Evolutionary conservation across 2,113 vertebrate genomes (phyloP).

Genomic region (Seriola rivoliana): DNA sequence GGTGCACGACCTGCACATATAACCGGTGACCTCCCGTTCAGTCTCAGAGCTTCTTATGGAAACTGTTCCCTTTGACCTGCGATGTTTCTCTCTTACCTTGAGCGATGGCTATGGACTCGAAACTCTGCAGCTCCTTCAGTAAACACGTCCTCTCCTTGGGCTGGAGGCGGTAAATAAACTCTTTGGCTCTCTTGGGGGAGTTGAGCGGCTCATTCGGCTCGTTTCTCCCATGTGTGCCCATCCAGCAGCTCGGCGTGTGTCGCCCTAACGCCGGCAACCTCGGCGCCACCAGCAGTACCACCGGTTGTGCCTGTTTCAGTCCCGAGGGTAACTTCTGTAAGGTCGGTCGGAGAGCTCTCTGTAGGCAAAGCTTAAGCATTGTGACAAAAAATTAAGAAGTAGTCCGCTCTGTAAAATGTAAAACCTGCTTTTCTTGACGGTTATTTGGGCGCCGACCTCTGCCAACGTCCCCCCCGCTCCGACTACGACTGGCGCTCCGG

Average conservation of each 20-base stretch:
- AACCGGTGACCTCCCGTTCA: too few species aligned
- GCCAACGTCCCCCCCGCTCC: background rate
- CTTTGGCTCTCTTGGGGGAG: slow-evolving; percentile 89
- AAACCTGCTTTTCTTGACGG: background rate
- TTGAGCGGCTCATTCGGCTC: slow-evolving; percentile 92
- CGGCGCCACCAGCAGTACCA: background rate
- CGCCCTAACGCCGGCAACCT: slow-evolving; percentile 14
- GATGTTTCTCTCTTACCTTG: slow-evolving; percentile 86
- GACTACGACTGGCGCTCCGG: background rate
- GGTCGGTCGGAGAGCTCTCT: slow-evolving; percentile 61
- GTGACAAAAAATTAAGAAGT: background rate
- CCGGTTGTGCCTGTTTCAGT: background rate
- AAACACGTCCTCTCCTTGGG: slow-evolving; percentile 90
- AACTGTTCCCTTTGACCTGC: slow-evolving; percentile 15
- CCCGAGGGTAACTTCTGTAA: slow-evolving; percentile 26
- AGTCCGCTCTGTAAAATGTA: background rate
- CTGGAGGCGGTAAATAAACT: slow-evolving; percentile 94
- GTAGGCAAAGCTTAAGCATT: slow-evolving; percentile 66
- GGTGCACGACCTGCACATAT: too few species aligned
- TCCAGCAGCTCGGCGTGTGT: slow-evolving; percentile 60
- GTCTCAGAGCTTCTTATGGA: too few species aligned
- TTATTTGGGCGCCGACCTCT: background rate
- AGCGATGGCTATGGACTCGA: slow-evolving; percentile 92
- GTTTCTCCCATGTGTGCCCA: slow-evolving; percentile 91
- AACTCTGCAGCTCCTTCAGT: slow-evolving; percentile 92